Conservation (phyloP, 2,797 vertebrate genomes). For the Calcarius lapponicus region DNA sequence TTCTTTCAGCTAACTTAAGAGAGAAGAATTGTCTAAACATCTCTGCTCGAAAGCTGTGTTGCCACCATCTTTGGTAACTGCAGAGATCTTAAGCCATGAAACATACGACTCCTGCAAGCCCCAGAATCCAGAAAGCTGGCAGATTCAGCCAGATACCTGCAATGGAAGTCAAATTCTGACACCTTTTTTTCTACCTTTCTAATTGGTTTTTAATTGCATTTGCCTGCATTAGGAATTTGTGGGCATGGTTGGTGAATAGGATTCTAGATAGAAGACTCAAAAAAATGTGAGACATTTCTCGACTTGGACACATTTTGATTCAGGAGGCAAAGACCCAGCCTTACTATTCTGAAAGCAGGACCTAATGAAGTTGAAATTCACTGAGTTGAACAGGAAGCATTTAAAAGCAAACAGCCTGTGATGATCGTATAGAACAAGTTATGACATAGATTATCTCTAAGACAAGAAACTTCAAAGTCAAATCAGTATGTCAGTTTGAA, state of each 20-base stretch:
- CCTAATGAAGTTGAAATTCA: background rate
- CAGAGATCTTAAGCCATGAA: background rate
- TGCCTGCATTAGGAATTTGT: background rate
- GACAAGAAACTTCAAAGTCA: background rate
- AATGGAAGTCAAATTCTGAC: background rate
- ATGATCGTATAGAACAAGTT: background rate
- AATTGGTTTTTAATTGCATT: background rate
- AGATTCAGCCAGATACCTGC: background rate
- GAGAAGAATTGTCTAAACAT: background rate
- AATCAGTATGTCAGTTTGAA: background rate
- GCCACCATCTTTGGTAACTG: background rate
- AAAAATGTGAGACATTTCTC: background rate
- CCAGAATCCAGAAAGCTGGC: background rate
- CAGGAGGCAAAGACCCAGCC: background rate
- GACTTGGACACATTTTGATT: background rate
- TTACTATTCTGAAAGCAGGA: background rate
- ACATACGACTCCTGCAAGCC: fast-evolving
- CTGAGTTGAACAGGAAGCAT: background rate
- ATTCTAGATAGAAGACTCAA: background rate
- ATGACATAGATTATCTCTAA: background rate
- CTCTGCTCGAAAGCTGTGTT: background rate
- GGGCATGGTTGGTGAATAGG: background rate
- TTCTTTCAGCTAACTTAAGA: background rate
- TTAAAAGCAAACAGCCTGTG: background rate
- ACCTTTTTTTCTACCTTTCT: background rate